These are phyloP conservation scores for Agrypnia vestita DNA, from an alignment of 1,140 invertebrate genomes.

Conservation along the genomic window DNA sequence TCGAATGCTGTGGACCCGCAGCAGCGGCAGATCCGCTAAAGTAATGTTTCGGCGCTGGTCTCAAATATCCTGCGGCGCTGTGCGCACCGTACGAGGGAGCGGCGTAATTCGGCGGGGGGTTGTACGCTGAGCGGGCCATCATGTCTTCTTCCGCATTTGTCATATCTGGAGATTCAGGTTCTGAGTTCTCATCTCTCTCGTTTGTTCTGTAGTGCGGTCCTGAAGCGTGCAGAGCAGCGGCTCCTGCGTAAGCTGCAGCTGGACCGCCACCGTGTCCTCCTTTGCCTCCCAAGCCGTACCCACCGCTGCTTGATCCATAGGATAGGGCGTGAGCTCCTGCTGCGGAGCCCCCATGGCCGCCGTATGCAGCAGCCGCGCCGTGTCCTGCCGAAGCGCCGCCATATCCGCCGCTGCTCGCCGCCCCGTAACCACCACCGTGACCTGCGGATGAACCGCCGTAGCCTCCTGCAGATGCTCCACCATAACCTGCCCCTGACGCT, in stretches of 20 bases:
- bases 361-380: not conserved
- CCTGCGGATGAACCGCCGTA: constrained; percentile 1
- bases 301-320: not conserved
- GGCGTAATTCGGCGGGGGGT: constrained; percentile 30
- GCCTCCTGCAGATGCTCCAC: constrained; percentile 12
- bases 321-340: not conserved
- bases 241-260: constrained; percentile 8
- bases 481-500: constrained; percentile 3
- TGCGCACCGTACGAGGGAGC: constrained; percentile 41
- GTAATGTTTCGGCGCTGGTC: constrained; percentile 28
- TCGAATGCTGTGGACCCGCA: not conserved
- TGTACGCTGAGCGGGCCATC: constrained; percentile 47
- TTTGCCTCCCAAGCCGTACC: constrained; percentile 43
- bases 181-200: constrained; percentile 25
- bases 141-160: constrained; percentile 13
- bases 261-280: constrained; percentile 30
- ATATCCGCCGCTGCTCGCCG: constrained; percentile 48
- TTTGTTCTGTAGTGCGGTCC: constrained; percentile 45
- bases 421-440: not conserved
- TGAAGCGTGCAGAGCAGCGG: constrained; percentile 19
- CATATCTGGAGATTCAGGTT: not conserved
- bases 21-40: not conserved
- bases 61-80: constrained; percentile 28
- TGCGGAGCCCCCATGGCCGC: constrained; percentile 43
- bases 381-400: constrained; percentile 38